Evolutionary conservation across 2,888 invertebrate genomes (phyloP).

Genomic region (Panopea generosa): DNA sequence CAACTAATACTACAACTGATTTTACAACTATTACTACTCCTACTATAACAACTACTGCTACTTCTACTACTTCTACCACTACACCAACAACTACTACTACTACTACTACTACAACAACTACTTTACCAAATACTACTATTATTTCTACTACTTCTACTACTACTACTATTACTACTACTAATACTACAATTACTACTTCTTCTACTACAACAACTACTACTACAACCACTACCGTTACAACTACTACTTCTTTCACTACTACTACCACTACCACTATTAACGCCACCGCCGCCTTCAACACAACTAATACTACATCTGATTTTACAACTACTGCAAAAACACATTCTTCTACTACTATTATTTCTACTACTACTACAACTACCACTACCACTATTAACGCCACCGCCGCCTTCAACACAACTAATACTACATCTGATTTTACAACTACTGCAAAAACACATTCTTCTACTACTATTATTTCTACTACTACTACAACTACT

Average conservation of each 20-base stretch:
- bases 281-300: background rate
- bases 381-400: background rate
- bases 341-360: background rate
- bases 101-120: background rate
- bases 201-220: no score
- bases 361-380: background rate
- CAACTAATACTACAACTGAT: background rate
- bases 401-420: background rate
- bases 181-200: no score
- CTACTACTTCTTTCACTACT: slow-evolving; percentile 1
- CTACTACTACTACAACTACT: no score
- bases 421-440: background rate
- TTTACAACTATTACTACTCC: no score
- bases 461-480: background rate
- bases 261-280: background rate
- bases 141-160: background rate
- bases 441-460: background rate
- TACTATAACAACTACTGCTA: no score
- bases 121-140: background rate
- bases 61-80: no score
- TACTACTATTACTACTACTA: no score
- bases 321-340: background rate
- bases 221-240: background rate
- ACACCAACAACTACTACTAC: no score
- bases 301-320: background rate